Evolutionary conservation across 2,888 invertebrate species (phyloP).

Genomic region (Neocrepidodera transversa): DNA sequence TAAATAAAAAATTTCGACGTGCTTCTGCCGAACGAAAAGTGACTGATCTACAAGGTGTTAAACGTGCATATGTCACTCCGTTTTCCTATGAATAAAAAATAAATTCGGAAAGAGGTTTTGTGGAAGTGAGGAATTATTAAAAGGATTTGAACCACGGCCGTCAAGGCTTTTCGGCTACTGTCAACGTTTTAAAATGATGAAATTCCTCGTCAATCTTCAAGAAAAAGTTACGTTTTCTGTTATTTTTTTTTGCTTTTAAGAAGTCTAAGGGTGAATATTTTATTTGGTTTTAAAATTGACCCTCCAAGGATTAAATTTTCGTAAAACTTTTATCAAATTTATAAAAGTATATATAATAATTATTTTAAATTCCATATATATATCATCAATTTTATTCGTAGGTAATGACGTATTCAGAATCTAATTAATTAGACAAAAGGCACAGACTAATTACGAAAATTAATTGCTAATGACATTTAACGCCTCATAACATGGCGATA

Average conservation of each 20-base stretch:
- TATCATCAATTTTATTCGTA: constrained; percentile 2
- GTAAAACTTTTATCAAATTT: no score
- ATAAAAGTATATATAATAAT: no score
- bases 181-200: constrained; percentile 46
- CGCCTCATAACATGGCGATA: constrained; percentile 46
- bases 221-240: neutral
- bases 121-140: constrained; percentile 48
- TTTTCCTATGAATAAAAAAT: constrained; percentile 41
- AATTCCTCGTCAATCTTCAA: constrained; percentile 42
- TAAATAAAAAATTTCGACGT: neutral
- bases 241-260: neutral
- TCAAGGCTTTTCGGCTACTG: constrained; percentile 43
- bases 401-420: neutral
- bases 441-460: constrained; percentile 8
- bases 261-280: neutral
- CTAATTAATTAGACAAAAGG: constrained; percentile 17
- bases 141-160: constrained; percentile 48
- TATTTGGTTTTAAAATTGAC: neutral
- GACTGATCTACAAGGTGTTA: constrained; percentile 27
- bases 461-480: constrained; percentile 25
- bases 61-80: constrained; percentile 21
- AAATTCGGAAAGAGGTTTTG: constrained; percentile 42
- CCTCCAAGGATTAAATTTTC: neutral
- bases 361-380: no score
- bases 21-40: constrained; percentile 3